A percentile compares a stretch with the other conserved stretches of the same genome.
Evolutionary conservation across 2,888 invertebrate species (phyloP).

Genomic region (Torymus texanus): DNA sequence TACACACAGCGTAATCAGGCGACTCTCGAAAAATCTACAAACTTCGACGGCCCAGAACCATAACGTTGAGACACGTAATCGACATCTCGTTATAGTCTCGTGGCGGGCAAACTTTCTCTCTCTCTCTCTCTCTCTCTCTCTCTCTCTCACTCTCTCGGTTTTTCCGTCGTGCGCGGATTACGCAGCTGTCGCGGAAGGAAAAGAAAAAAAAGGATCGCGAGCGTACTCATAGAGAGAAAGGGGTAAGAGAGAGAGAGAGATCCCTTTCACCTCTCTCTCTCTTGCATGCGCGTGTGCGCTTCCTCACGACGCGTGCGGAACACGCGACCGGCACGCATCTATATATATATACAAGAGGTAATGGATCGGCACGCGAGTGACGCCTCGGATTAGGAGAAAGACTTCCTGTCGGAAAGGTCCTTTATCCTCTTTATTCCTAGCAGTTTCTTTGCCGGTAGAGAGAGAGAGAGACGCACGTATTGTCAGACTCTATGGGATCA

Average conservation of each 20-base stretch:
- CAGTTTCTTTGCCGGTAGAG: too few relatives aligned
- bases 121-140: constrained; percentile 39
- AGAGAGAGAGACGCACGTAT: too few relatives aligned
- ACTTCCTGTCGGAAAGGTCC: constrained; percentile 19
- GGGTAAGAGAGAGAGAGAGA: constrained; percentile 4
- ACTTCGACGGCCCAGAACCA: too few relatives aligned
- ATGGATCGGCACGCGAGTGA: neutral
- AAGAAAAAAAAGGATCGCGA: constrained; percentile 11
- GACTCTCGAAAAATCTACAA: too few relatives aligned
- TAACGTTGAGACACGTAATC: too few relatives aligned
- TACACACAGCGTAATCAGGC: too few relatives aligned
- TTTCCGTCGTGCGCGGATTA: constrained; percentile 39
- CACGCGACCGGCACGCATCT: constrained; percentile 15
- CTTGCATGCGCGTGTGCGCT: constrained; percentile 12
- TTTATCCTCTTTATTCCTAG: neutral
- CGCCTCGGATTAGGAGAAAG: constrained; percentile 9
- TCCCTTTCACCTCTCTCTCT: constrained; percentile 46
- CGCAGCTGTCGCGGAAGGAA: constrained; percentile 30
- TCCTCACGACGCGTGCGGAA: constrained; percentile 35
- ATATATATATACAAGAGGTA: too few relatives aligned
- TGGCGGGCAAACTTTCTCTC: constrained; percentile 37
- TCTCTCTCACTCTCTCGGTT: constrained; percentile 35
- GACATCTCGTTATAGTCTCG: too few relatives aligned
- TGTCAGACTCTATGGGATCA: too few relatives aligned
- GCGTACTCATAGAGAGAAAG: constrained; percentile 6